Conservation (phyloP, 2,113 vertebrate genomes). For the Ovis aries region ARS-UI_Ramb_v3.0 NC_056074.1:27855001-27855500, state of each 20-base stretch:
- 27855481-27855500: slow-evolving; percentile 6
- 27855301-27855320: background rate
- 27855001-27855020: background rate
- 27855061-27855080: slow-evolving; percentile 35
- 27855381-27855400: slow-evolving; percentile 28
- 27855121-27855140: background rate
- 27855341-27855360: background rate
- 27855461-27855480: background rate
- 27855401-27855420: slow-evolving; percentile 37
- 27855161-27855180: background rate
- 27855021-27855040: background rate
- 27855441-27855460: slow-evolving; percentile 9
- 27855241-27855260: background rate
- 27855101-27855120: background rate
- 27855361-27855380: background rate
- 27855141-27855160: background rate
- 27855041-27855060: background rate
- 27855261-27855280: background rate
- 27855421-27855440: slow-evolving; percentile 40
- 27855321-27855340: slow-evolving; percentile 46
- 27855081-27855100: background rate
- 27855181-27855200: background rate
- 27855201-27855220: background rate
- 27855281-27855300: background rate
- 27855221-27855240: background rate